Evolutionary conservation across 2,797 vertebrate genomes (phyloP), one percentile per base, ranked within the genome.

Genomic region (Sebastes jordani): DNA sequence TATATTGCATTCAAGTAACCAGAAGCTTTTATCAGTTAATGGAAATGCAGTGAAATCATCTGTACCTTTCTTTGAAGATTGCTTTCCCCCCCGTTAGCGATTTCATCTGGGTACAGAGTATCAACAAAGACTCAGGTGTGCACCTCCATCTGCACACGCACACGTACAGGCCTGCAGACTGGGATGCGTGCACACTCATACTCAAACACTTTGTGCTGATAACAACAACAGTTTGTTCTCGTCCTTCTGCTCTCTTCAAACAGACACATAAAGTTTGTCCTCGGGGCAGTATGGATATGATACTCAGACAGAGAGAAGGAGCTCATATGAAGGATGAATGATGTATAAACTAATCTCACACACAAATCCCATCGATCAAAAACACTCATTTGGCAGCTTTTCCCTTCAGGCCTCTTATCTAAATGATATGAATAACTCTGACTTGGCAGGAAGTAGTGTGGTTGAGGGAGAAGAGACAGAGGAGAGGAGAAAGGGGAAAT

Each of bases 311-410:
- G 71, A 66, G 62, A 84, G 61, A 76, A 60, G 74, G 25, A 80
- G 77, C 82, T 82, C 42, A 18, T 83, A 64, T 84, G 64, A 76
- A 56, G 85, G 85, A 86, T 91, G 78, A 90, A 87, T 88, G 83
- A 86, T 86, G 81, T 54, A 90, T 86, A 89, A 90, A 93, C 88
- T 92, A 90, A 92, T 90, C 86, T 91, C 81, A 87, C 71, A 88
- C 71, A 91, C 83, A 93, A 88, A 90, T 86, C 68, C 87, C 81
- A 89, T 91, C 85, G 72, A 89, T 94, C 92, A 90, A 91, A 91
- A 90, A 85, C 74, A 84, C 70, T 90, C 74, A 76, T 92, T 90
- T 94, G 91, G 90, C 92, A 92, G 91, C 30, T 89, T 79, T 83
- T 69, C 29, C 85, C 93, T 86, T 86, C 74, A 63, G 91, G 93